Evolutionary conservation across 2,888 invertebrate species (phyloP).

Genomic region (Cotesia congregata): DNA sequence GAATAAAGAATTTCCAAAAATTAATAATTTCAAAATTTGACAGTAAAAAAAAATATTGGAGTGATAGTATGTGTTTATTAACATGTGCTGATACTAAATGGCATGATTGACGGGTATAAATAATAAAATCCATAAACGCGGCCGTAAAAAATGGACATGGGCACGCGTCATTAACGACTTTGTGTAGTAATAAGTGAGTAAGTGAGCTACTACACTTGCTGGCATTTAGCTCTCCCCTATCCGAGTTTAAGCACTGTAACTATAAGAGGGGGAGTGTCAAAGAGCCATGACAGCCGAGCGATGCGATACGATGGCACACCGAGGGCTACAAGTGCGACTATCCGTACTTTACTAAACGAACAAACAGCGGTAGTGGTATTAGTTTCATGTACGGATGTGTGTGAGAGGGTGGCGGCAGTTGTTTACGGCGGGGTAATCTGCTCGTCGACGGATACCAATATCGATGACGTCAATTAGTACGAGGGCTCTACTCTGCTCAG

Average conservation of each 20-base stretch:
- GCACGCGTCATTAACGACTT: conserved; percentile 46
- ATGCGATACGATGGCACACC: background rate
- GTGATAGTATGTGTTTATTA: background rate
- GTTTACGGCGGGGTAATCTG: conserved; percentile 69
- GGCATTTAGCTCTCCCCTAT: conserved; percentile 54
- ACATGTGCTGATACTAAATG: no score
- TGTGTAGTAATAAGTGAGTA: background rate
- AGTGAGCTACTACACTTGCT: conserved; percentile 19
- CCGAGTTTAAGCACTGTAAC: conserved; percentile 58
- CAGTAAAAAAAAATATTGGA: background rate
- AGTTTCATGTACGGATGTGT: conserved; percentile 14
- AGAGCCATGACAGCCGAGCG: conserved; percentile 29
- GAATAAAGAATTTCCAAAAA: no score
- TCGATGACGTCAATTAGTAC: conserved; percentile 70
- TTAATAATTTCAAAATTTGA: no score
- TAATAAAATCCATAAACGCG: background rate
- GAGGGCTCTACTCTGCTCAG: conserved; percentile 52
- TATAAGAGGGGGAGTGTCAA: conserved; percentile 34
- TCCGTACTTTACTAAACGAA: background rate
- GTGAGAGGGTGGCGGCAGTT: conserved; percentile 55
- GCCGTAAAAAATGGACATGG: conserved; percentile 36
- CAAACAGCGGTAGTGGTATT: background rate
- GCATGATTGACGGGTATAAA: background rate
- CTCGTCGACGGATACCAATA: conserved; percentile 70
- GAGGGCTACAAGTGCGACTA: conserved; percentile 31